These are phyloP conservation scores for Thumatha senex DNA, from an alignment of 2,888 invertebrate genomes.

Conservation along the genomic window DNA sequence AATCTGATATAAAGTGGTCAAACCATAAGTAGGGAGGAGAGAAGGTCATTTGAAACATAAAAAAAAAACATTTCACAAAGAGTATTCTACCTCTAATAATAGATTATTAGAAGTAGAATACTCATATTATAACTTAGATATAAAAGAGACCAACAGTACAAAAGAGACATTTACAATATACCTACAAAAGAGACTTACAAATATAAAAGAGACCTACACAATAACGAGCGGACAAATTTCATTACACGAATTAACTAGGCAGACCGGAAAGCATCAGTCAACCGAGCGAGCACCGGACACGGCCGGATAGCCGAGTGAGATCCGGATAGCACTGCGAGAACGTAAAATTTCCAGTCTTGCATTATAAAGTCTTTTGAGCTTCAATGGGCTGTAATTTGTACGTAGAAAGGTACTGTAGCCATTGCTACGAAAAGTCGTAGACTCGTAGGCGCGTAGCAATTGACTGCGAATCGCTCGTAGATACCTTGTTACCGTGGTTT, in stretches of 20 bases:
- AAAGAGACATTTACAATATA: too few species aligned
- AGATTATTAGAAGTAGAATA: too few species aligned
- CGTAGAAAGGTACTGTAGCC: constrained; percentile 5
- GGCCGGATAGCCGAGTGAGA: constrained; percentile 46
- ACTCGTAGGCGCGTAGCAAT: neutral
- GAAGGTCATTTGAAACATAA: too few species aligned
- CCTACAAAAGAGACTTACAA: too few species aligned
- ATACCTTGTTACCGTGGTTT: too few species aligned
- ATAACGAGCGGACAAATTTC: constrained; percentile 48
- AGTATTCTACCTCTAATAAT: too few species aligned
- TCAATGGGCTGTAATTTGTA: constrained; percentile 17
- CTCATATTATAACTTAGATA: too few species aligned
- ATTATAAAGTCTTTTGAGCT: constrained; percentile 35
- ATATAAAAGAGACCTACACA: constrained; percentile 8
- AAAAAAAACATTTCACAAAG: too few species aligned
- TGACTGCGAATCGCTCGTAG: neutral
- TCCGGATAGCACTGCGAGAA: constrained; percentile 46
- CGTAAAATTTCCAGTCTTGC: constrained; percentile 48
- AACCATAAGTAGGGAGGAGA: too few species aligned
- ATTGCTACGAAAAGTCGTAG: neutral
- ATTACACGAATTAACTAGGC: constrained; percentile 48
- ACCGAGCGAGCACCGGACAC: constrained; percentile 40
- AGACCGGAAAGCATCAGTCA: constrained; percentile 54
- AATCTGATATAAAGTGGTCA: too few species aligned
- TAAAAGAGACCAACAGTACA: too few species aligned